phyloP scores from a whole-genome alignment of 2,888 invertebrate genomes.

The Pocota personata region DNA sequence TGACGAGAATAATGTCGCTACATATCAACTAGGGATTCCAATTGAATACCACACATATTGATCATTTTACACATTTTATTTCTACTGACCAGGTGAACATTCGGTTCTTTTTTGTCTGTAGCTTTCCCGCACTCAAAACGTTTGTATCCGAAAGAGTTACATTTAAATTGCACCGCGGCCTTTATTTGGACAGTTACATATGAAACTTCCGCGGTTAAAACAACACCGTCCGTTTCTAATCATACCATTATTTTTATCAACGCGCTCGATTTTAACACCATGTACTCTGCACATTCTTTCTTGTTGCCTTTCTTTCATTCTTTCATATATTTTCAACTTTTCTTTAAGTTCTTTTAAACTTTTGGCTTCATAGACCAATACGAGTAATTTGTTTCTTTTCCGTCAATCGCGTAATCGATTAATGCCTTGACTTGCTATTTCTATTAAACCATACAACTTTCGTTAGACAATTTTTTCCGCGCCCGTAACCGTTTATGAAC shows the following conservation, averaged over 20 bases:
- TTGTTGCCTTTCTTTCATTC: background rate
- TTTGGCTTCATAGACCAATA: slow-evolving; percentile 24
- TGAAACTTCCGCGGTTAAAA: slow-evolving; percentile 4
- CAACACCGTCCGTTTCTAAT: background rate
- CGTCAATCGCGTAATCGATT: slow-evolving; percentile 25
- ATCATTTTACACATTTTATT: slow-evolving; percentile 15
- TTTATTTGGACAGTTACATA: slow-evolving; percentile 15
- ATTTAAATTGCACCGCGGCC: slow-evolving; percentile 27
- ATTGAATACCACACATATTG: background rate
- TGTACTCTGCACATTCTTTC: background rate
- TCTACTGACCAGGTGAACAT: background rate
- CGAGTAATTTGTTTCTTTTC: slow-evolving; percentile 8
- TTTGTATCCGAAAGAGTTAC: slow-evolving; percentile 15
- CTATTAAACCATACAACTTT: slow-evolving; percentile 4
- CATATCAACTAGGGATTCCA: slow-evolving; percentile 20
- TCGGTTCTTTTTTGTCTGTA: background rate
- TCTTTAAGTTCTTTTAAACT: slow-evolving; percentile 10
- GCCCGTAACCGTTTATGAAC: too few relatives aligned
- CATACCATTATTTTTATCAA: background rate
- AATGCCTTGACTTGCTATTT: slow-evolving; percentile 13
- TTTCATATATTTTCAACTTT: background rate
- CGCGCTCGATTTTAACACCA: background rate
- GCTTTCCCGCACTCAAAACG: background rate
- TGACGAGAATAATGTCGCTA: background rate
- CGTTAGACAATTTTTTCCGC: background rate